Conservation (phyloP, 2,797 vertebrate genomes). For the Euphonia xanthogaster region DNA sequence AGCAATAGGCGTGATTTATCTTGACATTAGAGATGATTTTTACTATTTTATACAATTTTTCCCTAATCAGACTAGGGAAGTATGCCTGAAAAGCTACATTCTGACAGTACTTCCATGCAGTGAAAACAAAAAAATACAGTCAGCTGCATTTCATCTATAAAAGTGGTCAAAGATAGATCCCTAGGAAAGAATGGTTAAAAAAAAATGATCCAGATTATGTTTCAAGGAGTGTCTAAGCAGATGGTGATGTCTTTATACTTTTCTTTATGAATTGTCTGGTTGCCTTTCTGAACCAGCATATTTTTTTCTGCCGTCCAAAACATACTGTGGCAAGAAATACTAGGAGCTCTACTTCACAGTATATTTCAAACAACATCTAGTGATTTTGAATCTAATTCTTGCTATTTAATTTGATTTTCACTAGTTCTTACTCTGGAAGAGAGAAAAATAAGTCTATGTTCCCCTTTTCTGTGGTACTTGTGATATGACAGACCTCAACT, state of each 20-base stretch:
- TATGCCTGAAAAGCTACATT: background rate
- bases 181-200: background rate
- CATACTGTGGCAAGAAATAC: background rate
- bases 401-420: background rate
- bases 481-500: background rate
- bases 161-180: background rate
- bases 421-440: background rate
- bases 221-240: background rate
- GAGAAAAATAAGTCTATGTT: background rate
- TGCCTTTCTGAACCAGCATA: background rate
- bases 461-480: background rate
- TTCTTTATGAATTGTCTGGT: background rate
- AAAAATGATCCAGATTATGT: background rate
- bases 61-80: background rate
- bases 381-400: background rate
- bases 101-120: background rate
- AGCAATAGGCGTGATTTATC: background rate
- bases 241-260: background rate
- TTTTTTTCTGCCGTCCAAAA: background rate
- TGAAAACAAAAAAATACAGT: background rate
- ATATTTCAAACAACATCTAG: background rate
- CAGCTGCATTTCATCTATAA: background rate
- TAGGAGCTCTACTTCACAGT: background rate
- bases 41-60: background rate
- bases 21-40: background rate